phyloP scores from a whole-genome alignment of 1,140 invertebrate species.

The Matsumurasca onukii region DNA sequence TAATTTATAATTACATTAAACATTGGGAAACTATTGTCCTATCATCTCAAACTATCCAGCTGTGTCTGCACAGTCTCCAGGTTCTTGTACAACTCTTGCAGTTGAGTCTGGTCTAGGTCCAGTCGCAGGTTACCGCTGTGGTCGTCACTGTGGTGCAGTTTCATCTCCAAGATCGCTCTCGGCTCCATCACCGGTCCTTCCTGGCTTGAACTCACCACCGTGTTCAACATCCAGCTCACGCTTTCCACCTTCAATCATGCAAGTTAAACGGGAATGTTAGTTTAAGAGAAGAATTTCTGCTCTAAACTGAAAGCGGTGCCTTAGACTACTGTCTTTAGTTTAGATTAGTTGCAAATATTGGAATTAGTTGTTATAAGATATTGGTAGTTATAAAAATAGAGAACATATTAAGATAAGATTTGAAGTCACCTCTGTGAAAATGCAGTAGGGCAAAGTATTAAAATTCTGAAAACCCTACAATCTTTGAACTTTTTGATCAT shows the following conservation, averaged over 20 bases:
- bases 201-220: slow-evolving; percentile 25
- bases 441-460: too few species aligned
- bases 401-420: background rate
- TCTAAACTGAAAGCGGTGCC: background rate
- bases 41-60: slow-evolving; percentile 17
- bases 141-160: slow-evolving; percentile 19
- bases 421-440: background rate
- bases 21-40: background rate
- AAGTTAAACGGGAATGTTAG: background rate
- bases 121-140: background rate
- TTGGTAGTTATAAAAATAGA: background rate
- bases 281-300: background rate
- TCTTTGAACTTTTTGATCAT: too few species aligned
- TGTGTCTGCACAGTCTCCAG: slow-evolving; percentile 2
- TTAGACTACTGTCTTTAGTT: background rate
- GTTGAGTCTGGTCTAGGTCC: background rate
- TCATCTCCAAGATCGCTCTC: slow-evolving; percentile 28
- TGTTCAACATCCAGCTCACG: slow-evolving; percentile 34
- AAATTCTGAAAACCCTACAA: too few species aligned
- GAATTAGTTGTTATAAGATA: background rate
- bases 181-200: slow-evolving; percentile 23
- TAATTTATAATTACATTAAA: background rate
- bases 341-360: background rate
- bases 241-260: slow-evolving; percentile 36
- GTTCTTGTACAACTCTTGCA: slow-evolving; percentile 8